A percentile compares a stretch with the other conserved stretches of the same genome.
Conservation (phyloP, 2,797 vertebrate species). For the Pangasius larnaudii region DNA sequence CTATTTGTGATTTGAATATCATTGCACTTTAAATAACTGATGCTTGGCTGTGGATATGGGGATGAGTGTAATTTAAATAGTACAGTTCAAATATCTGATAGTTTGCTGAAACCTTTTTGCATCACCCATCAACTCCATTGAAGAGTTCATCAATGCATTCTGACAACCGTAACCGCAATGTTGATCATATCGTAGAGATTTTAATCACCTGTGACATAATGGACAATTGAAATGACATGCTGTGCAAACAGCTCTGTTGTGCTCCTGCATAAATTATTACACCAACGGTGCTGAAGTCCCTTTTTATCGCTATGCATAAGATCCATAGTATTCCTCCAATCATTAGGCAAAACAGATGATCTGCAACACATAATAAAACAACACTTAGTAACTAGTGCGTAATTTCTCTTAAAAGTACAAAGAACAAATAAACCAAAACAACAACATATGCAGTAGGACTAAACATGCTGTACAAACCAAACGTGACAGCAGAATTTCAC, state of each 20-base stretch:
- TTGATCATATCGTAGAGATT: background rate
- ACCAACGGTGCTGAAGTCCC: constrained; percentile 90
- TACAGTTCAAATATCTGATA: constrained; percentile 1
- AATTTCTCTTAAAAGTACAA: background rate
- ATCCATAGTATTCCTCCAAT: constrained; percentile 90
- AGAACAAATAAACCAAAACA: background rate
- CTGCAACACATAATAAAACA: constrained; percentile 67
- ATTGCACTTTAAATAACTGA: background rate
- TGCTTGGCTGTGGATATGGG: background rate
- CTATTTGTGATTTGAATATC: background rate
- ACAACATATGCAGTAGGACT: background rate
- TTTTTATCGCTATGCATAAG: constrained; percentile 92
- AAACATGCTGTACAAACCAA: constrained; percentile 29
- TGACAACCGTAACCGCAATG: background rate
- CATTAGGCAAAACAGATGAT: constrained; percentile 87
- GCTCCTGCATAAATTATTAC: constrained; percentile 83
- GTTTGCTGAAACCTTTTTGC: background rate
- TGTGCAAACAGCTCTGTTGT: constrained; percentile 95
- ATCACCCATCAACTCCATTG: background rate
- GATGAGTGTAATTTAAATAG: background rate
- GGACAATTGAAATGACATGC: constrained; percentile 95
- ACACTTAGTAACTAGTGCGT: background rate
- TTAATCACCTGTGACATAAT: constrained; percentile 91
- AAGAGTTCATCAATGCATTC: background rate
- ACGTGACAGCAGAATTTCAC: constrained; percentile 6